Conservation (phyloP, 92 coral and sea anemone genomes). For the Palythoa heliodiscus region DNA sequence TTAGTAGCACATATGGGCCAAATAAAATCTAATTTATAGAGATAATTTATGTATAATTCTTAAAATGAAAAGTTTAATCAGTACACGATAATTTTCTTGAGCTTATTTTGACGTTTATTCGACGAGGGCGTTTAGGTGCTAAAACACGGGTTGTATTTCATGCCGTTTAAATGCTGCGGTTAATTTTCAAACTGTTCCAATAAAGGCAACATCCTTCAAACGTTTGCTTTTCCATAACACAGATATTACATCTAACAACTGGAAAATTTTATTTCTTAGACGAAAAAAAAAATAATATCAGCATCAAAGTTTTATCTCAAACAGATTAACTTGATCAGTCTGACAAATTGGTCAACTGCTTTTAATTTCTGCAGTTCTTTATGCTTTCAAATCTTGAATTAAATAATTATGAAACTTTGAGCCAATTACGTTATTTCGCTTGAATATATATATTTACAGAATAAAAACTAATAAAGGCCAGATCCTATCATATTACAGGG, state of each 20-base stretch:
- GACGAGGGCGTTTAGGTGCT: slow-evolving; percentile 10
- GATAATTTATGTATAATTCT: slow-evolving; percentile 6
- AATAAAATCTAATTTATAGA: not conserved
- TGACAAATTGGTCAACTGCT: not conserved
- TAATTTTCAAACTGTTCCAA: not conserved
- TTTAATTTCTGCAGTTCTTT: not conserved
- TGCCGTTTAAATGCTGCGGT: not conserved
- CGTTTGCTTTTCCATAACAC: too few relatives aligned
- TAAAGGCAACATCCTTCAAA: not conserved
- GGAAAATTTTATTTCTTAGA: too few relatives aligned
- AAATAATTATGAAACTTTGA: not conserved
- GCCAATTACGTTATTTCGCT: not conserved
- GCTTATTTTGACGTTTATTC: not conserved
- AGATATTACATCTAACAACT: too few relatives aligned
- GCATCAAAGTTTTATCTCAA: not conserved
- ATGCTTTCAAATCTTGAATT: too few relatives aligned
- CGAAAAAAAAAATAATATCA: too few relatives aligned
- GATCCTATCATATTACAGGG: not conserved
- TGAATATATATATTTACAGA: not conserved
- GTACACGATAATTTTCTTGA: not conserved
- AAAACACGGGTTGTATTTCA: not conserved
- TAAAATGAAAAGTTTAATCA: not conserved
- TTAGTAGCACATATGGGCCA: not conserved
- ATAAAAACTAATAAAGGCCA: not conserved
- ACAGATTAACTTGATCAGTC: not conserved